Evolutionary conservation across 2,888 invertebrate genomes (phyloP), one percentile per base, ranked within the genome.

Genomic region (Gandaritis pyraliata): DNA sequence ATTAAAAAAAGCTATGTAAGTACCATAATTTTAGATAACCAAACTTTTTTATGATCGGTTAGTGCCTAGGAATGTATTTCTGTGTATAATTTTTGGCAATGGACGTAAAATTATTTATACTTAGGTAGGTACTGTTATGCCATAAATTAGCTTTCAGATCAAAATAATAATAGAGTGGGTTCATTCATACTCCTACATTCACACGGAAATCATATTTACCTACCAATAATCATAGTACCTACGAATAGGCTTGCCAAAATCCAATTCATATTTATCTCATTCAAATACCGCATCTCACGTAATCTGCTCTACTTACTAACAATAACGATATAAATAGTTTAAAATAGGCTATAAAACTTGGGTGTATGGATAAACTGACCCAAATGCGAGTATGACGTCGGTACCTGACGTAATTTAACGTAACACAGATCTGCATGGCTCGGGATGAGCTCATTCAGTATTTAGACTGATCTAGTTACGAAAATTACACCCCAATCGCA

Each of bases 351-450:
- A 81, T 88, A 85, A 83, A 85, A 83, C 80, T 81, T 77, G 78
- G 75, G 76, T 80, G 81, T 83, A 85, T 82, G 83, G 83, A 82
- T 83, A 82, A 79, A 76, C 80, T 89, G 90, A 90, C 89, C 90
- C 80, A 86, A 87, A 88, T 89, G 82, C 73, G 71, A 65, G 74
- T 72, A 78, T 90, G 90, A 90, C 90, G 90, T 80, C 72, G 72
- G 76, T 71, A 73, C 72, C 77, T 87, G 85, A 90, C 86, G 89
- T 88, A 84, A 88, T 72, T 69, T 69, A 69, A 75, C 78, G 79
- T 80, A 80, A 85, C 74, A 66, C 71, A 72, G 68, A 68, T 65
- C 71, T 65, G 61, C 65, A 61, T 69, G 70, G 73, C 72, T 71
- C 73, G 73, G 75, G 77, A 80, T 80, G 80, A 71, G 71, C 75